Evolutionary conservation across 1,140 invertebrate genomes (phyloP), one percentile per base, ranked within the genome.

Genomic region (Scaptomyza hsui): DNA sequence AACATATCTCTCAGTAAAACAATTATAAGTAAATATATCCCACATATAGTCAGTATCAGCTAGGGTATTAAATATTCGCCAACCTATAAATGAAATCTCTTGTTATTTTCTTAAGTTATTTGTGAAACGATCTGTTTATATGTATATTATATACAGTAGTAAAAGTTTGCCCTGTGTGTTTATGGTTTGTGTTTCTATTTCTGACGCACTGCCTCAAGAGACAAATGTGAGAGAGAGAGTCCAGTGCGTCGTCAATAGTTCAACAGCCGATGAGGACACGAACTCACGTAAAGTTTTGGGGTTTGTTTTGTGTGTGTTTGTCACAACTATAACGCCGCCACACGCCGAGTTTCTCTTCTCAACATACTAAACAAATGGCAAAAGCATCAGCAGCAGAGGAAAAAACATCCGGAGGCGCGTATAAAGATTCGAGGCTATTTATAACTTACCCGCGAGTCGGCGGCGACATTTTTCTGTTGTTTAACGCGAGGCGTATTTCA

Each of bases 381-480:
- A 49, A n/a, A 39, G 41, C 26, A 57, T 45, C 18, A 60, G 24
- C n/a, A 39, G 41, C 26, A 57, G 51, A 67, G 60, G 32, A 44
- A 56, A 12, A 53, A 57, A 48, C 42, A 51, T 42, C 29, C 26
- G 53, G 48, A 60, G 39, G 16, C 49, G 70, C 60, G 60, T n/a
- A 41, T 29, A 56, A 52, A 64, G 53, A 72, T 67, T 35, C 70
- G 59, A 19, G 45, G 55, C 74, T 86, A 86, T 86, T 86, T 86
- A 65, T 86, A 86, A 64, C 32, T 32, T 65, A 48, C n/a, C 42
- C 15, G 48, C 57, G 29, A 57, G 32, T 18, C 64, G 78, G 63
- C 60, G 79, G 80, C 80, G 74, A 86, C 82, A 88, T 78, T 78
- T 72, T 75, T 79, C 51, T 73, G 59, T 63, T 72, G 41, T 63